Base-by-base conservation (phyloP, 1,140 invertebrate genomes). In the Zaprionus capensis region DNA sequence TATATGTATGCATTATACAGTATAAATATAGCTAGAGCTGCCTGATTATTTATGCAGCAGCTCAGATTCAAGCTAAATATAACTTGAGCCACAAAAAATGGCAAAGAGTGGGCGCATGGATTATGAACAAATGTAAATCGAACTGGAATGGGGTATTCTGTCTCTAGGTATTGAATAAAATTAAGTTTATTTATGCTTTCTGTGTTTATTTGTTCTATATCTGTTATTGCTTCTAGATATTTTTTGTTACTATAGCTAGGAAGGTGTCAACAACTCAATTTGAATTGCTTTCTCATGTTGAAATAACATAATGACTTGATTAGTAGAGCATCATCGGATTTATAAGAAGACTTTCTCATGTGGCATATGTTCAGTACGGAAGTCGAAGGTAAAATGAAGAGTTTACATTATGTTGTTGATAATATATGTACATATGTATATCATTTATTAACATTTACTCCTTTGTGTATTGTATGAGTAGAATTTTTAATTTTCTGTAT, bases 291-390 rank as follows among this genome's bases (percentile, higher is more conserved):
- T 31, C 9, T 31, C 31, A 1, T 31, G 31, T 31, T 31, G 0
- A 31, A 31, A 9, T 3, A 2, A 11, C 31, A 31, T 31, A 31
- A 31, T 31, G 31, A 31, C 31, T 31, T 31, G 31, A 31, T 31
- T 31, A 3, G 2, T 0, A 9, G 9, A 31, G 0, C 0, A 31
- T 4, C 0, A 11, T 11, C 2, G 9, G 31, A 11, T 0, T 11
- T 34, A 4, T 11, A 0, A 4, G 31, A 34, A 31, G 7, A 31
- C 7, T 31, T 31, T 28, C 6, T 28, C 1, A 28, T 28, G 26
- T 7, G 26, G 0, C 0, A 6, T 28, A 28, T 7, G 6, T 28
- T 31, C 28, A 31, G 28, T 31, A 31, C 1, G 0, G 28, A 3
- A 7, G 7, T 31, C 1, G 2, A 31, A 9, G 7, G 28, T 9